phyloP scores from a whole-genome alignment of 1,140 invertebrate species.

The Drosophila littoralis region DNA sequence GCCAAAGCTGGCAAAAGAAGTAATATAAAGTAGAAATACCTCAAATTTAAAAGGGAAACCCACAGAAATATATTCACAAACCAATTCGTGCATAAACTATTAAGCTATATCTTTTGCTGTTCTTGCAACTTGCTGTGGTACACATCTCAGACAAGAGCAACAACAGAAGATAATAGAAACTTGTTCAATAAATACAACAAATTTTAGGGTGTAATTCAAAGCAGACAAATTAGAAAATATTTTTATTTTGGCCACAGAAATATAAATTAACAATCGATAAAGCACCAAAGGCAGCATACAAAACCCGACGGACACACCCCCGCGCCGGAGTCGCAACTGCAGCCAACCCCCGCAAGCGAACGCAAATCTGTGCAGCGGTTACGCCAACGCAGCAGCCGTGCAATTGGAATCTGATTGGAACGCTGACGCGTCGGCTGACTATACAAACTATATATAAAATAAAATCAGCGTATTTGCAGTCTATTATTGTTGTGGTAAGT shows the following conservation, averaged over 20 bases:
- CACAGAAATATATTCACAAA: not conserved
- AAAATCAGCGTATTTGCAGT: slow-evolving; percentile 25
- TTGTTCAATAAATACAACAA: not conserved
- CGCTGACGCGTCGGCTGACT: slow-evolving; percentile 13
- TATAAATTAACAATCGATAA: slow-evolving; percentile 34
- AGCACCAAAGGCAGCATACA: slow-evolving; percentile 17
- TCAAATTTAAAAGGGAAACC: not conserved
- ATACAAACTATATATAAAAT: slow-evolving; percentile 8
- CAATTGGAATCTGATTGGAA: slow-evolving; percentile 46
- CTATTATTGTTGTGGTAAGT: slow-evolving; percentile 47
- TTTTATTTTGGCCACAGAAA: slow-evolving; percentile 20
- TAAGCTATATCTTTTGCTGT: not conserved
- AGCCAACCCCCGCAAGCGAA: slow-evolving; percentile 8
- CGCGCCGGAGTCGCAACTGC: slow-evolving; percentile 8
- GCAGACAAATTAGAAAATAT: not conserved
- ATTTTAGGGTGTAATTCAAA: not conserved
- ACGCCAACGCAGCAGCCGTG: slow-evolving; percentile 39
- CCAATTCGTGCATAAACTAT: not conserved
- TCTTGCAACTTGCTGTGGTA: not conserved
- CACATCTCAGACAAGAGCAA: not conserved
- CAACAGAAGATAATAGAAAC: not conserved
- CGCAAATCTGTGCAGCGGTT: slow-evolving; percentile 23
- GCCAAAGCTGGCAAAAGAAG: not conserved
- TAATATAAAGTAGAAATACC: not conserved
- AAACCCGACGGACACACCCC: slow-evolving; percentile 18